Evolutionary conservation across 1,140 invertebrate genomes (phyloP), one percentile per base, ranked within the genome.

Genomic region (Pseudomyrmex cubaensis): DNA sequence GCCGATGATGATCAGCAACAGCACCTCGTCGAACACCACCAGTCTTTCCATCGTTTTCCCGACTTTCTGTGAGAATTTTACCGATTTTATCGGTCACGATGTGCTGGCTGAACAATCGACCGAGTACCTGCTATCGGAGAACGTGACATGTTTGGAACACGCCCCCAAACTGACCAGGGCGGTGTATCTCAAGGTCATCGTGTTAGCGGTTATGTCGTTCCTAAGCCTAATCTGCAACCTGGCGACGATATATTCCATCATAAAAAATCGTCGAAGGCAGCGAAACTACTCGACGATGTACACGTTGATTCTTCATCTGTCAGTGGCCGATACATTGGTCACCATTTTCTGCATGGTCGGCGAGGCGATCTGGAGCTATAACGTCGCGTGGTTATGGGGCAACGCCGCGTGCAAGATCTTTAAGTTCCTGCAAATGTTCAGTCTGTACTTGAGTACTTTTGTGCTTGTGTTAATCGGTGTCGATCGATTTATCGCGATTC

Each of bases 371-470:
- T 98, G 97, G 97, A 96, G 94, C 17, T 96, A 97, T 64, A 97
- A 97, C 0, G 97, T 98, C 0, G 96, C 97, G 61, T 98, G 97
- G 97, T 93, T 96, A 52, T 97, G 96, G 4, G 97, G 97, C 3
- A 96, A 97, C 87, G 90, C 96, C 1, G 95, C 96, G 44, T 98
- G 97, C 92, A 98, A 98, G 93, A 77, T 97, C 15, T 96, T 98
- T 86, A 98, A 98, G 92, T 98, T 97, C 88, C 92, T 97, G 15
- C 97, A 98, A 93, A 96, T 97, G 96, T 97, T 97, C 89, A 96
- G 96, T 67, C 94, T 98, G 7, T 97, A 98, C 92, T 93, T 98
- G n/a, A 97, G 97, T 59, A 98, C 97, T 0, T 98, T 97, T 91
- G 96, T 98, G 25, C 93, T 97, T 22, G 97, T 98, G 4, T 95